These are phyloP conservation scores for Andrena fulva DNA, from an alignment of 2,888 invertebrate species.

Conservation along the genomic window DNA sequence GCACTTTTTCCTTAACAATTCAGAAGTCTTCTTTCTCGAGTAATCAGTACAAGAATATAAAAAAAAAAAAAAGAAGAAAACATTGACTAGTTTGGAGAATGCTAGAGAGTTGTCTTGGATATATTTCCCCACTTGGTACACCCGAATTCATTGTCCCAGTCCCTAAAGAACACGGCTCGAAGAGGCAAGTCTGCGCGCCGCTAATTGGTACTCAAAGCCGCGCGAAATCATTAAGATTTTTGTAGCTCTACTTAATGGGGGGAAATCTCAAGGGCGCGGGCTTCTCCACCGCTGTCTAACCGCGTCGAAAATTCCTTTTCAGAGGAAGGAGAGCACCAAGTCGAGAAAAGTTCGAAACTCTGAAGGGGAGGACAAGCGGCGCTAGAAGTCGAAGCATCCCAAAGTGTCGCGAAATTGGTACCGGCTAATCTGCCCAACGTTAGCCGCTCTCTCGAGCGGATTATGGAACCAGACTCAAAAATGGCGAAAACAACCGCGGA, in stretches of 20 bases:
- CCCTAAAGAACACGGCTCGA: not conserved
- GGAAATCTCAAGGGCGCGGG: not conserved
- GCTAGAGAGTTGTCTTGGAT: not conserved
- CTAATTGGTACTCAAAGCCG: constrained; percentile 53
- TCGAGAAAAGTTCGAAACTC: not conserved
- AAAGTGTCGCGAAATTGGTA: not conserved
- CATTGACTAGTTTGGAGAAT: too few species aligned
- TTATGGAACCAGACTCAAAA: constrained; percentile 47
- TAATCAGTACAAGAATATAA: too few species aligned
- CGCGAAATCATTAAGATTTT: constrained; percentile 18
- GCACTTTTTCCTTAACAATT: not conserved
- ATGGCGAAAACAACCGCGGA: constrained; percentile 67
- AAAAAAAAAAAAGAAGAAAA: too few species aligned
- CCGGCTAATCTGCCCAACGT: not conserved
- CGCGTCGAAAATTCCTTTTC: constrained; percentile 7
- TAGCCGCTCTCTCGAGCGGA: not conserved
- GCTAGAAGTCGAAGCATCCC: not conserved
- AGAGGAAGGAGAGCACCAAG: not conserved
- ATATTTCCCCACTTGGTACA: not conserved
- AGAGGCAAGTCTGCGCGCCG: not conserved
- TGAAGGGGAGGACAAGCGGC: not conserved
- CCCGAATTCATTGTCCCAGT: constrained; percentile 15
- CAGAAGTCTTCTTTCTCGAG: not conserved
- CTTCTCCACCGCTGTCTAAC: too few species aligned
- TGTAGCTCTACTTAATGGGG: not conserved